Evolutionary conservation across 2,797 vertebrate species (phyloP).

Genomic region (Anomalospiza imberbis): DNA sequence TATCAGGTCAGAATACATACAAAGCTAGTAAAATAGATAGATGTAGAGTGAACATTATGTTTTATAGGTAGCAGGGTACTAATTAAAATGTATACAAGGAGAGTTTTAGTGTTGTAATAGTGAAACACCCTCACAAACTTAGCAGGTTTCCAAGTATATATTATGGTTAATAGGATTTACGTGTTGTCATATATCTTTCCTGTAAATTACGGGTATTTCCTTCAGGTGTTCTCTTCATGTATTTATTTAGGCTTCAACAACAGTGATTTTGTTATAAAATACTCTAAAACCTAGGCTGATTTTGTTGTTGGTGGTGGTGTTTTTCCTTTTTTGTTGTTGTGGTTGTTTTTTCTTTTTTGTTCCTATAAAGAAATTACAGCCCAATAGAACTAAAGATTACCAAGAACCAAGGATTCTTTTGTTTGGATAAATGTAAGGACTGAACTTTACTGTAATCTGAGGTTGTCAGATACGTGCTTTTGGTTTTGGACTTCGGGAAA

Average conservation of each 20-base stretch:
- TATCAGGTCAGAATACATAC: not conserved
- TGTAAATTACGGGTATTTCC: not conserved
- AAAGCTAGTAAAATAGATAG: not conserved
- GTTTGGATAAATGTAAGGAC: not conserved
- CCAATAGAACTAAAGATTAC: not conserved
- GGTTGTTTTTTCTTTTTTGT: not conserved
- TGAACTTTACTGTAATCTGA: rapidly evolving
- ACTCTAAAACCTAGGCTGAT: not conserved
- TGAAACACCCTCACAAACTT: not conserved
- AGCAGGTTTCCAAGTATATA: not conserved
- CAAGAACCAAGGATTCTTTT: not conserved
- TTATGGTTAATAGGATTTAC: not conserved
- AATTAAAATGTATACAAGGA: not conserved
- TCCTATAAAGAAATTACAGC: not conserved
- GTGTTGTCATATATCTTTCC: not conserved
- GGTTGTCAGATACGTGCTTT: not conserved
- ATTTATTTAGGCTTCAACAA: not conserved
- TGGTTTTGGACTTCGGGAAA: not conserved
- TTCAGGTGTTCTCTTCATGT: not conserved
- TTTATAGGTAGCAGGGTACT: not conserved
- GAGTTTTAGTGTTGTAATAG: not conserved
- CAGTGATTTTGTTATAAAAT: not conserved
- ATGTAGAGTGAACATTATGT: not conserved
- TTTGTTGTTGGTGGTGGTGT: rapidly evolving
- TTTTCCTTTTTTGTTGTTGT: not conserved